Percentiles rank a stretch among this genome's conserved stretches.
These are phyloP conservation scores for Corythaeola cristata DNA, from an alignment of 2,113 vertebrate genomes.

Conservation along the genomic window DNA sequence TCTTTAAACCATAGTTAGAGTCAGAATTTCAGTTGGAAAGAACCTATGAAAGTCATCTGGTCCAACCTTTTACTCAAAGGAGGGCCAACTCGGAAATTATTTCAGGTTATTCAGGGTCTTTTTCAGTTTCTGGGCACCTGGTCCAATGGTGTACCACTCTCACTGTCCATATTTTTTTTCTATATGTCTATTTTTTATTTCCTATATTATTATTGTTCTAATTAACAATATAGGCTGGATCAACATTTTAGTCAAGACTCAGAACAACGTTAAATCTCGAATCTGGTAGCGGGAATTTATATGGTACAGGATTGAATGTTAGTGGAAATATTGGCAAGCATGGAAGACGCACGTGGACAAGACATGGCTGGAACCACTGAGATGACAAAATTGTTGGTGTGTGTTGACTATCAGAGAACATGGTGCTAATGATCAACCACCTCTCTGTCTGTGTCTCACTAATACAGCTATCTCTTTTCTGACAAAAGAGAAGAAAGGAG, in stretches of 20 bases:
- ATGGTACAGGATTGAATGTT: background rate
- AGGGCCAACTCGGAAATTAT: background rate
- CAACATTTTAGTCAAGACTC: background rate
- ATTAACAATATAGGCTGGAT: background rate
- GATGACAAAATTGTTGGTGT: background rate
- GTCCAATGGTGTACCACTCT: background rate
- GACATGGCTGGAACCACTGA: background rate
- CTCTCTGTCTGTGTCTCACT: background rate
- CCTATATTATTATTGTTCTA: background rate
- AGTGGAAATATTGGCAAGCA: background rate
- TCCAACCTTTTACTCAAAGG: background rate
- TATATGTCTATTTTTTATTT: background rate
- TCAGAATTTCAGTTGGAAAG: background rate
- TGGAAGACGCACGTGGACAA: background rate
- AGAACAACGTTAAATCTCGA: background rate
- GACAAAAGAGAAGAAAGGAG: background rate
- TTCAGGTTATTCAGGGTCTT: background rate
- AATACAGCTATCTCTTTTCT: background rate
- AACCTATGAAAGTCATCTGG: background rate
- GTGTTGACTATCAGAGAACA: rapidly evolving
- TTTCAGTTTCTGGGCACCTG: background rate
- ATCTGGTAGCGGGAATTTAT: background rate
- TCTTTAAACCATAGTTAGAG: background rate
- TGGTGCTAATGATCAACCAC: background rate
- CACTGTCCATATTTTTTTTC: background rate